These are phyloP conservation scores for Zhuqinia jingwanae DNA, from an alignment of 2,888 invertebrate species.

Conservation along the genomic window DNA sequence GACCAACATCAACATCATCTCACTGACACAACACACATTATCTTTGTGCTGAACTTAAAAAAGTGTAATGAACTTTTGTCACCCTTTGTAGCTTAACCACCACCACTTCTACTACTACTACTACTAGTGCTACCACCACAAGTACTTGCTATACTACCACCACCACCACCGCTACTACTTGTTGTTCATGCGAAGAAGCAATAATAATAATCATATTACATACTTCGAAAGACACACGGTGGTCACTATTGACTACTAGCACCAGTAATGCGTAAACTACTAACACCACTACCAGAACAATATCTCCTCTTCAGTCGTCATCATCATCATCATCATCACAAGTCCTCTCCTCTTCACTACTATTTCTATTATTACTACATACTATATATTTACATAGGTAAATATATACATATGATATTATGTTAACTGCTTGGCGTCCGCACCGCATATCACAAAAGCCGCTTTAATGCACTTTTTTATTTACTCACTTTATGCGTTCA, in stretches of 20 bases:
- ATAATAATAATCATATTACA: conserved; percentile 21
- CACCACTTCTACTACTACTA: neutral
- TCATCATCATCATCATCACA: too few relatives aligned
- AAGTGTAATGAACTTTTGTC: conserved; percentile 72
- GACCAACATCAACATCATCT: conserved; percentile 50
- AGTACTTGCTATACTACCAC: conserved; percentile 56
- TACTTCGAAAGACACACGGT: conserved; percentile 3
- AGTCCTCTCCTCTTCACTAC: too few relatives aligned
- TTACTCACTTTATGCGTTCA: neutral
- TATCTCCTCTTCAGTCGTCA: too few relatives aligned
- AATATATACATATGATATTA: too few relatives aligned
- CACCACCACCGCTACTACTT: too few relatives aligned
- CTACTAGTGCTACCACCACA: conserved; percentile 22
- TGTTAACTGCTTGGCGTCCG: too few relatives aligned
- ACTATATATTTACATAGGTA: too few relatives aligned
- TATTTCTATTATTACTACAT: neutral
- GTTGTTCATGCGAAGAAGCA: conserved; percentile 6
- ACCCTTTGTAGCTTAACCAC: conserved; percentile 67
- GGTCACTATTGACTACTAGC: conserved; percentile 1
- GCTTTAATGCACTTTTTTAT: conserved; percentile 24
- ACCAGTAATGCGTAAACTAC: neutral
- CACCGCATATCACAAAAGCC: conserved; percentile 9
- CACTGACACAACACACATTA: conserved; percentile 65
- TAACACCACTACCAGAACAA: neutral
- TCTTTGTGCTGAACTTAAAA: conserved; percentile 70